phyloP scores from a whole-genome alignment of 1,140 invertebrate species.

The Drosophila pseudoobscura region DNA sequence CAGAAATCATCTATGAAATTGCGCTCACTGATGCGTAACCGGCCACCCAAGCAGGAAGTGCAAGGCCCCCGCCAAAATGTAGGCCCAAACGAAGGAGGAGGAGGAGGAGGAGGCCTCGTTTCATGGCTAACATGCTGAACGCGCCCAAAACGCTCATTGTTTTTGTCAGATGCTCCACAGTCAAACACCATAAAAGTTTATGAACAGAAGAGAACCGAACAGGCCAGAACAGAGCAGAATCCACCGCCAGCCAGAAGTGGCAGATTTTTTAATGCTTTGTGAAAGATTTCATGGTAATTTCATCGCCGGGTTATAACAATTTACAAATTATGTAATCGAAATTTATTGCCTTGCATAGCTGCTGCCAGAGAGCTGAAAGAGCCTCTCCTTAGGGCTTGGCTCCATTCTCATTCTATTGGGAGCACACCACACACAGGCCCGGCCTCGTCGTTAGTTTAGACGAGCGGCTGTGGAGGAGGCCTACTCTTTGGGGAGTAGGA shows the following conservation, averaged over 20 bases:
- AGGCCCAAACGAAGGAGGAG: conserved; percentile 10
- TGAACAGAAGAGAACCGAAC: conserved; percentile 25
- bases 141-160: conserved; percentile 44
- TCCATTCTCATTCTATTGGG: too few relatives aligned
- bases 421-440: too few relatives aligned
- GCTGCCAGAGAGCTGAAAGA: background rate
- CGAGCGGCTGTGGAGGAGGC: conserved; percentile 17
- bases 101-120: conserved; percentile 25
- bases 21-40: conserved; percentile 64
- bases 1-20: conserved; percentile 67
- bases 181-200: conserved; percentile 74
- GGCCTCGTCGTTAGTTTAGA: conserved; percentile 7
- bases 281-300: conserved; percentile 79
- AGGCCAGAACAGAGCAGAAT: conserved; percentile 6
- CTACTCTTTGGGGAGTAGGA: background rate
- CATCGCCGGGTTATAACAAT: conserved; percentile 73
- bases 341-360: conserved; percentile 62
- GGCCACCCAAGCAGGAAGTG: conserved; percentile 56
- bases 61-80: conserved; percentile 18
- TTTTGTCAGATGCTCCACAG: conserved; percentile 51
- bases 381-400: too few relatives aligned
- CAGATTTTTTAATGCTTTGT: conserved; percentile 75
- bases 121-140: conserved; percentile 52
- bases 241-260: conserved; percentile 54
- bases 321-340: conserved; percentile 80